Base-by-base conservation (phyloP, 2,113 vertebrate species). In the Macquaria ambigua region DNA sequence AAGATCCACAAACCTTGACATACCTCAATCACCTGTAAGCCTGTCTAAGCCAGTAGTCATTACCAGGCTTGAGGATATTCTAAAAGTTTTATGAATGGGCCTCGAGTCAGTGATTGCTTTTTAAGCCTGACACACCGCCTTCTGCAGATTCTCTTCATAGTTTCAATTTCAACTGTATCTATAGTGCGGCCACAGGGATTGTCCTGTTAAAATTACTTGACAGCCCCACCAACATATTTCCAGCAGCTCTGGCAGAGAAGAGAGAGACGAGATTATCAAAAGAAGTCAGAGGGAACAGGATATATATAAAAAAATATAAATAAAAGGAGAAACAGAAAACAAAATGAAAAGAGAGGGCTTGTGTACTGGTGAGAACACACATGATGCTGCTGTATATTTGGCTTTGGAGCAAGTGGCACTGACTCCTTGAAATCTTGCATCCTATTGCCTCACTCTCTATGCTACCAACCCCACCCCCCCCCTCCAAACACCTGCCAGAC, bases 391-490 rank as follows among this genome's bases (percentile, higher is more conserved):
- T 80, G 63, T 78, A 41, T 69, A 25, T 83, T 71, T 82, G 84
- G 69, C 66, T 81, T 79, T 53, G 73, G 78, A 86, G 74, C 63
- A 66, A 79, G 56, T 48, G 21, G 39, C 20, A 43, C 37, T n/a
- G 75, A 88, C 83, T 86, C 66, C 56, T 67, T 90, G 62, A 89
- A 83, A 72, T 73, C 48, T 85, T 91, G 58, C 84, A 84, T 83
- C 20, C n/a, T 76, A 74, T 91, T 91, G 83, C 87, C 75, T 89
- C 88, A 88, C 76, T 64, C 70, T 72, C n/a, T 15, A 53, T 9
- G 37, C 87, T 31, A 21, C 25, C 34, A 31, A 52, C 59, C 20
- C 31, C n/a, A 2, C 31, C 25, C 28, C n/a, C 58, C 64, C 53
- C 69, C 77, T 75, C 61, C 67, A 9, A 61, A 83, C 90, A 90